phyloP scores from a whole-genome alignment of 2,113 vertebrate genomes.

The Melanerpes aurifrons region DNA sequence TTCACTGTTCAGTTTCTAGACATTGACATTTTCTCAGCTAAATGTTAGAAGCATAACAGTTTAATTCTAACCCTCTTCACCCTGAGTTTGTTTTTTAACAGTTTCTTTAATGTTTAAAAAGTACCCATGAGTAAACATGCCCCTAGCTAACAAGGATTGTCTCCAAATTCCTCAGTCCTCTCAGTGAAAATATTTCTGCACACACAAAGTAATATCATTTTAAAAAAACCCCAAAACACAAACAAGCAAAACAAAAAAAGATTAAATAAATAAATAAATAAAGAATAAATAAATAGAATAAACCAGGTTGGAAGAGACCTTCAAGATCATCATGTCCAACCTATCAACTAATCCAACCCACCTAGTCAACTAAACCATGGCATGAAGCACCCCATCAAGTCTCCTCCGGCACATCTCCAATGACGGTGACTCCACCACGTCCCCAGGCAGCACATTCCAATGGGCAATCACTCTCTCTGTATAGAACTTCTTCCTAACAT shows the following conservation, averaged over 20 bases:
- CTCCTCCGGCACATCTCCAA: too few relatives aligned
- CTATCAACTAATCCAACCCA: too few relatives aligned
- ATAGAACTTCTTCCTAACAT: too few relatives aligned
- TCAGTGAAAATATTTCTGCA: background rate
- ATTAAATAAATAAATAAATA: rapidly evolving
- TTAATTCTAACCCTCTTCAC: background rate
- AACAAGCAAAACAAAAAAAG: background rate
- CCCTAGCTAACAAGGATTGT: background rate
- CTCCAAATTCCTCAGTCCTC: background rate
- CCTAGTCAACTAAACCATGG: too few relatives aligned
- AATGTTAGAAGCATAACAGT: background rate
- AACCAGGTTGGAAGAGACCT: too few relatives aligned
- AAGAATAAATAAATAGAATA: too few relatives aligned
- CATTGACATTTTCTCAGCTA: background rate
- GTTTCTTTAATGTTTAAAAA: background rate
- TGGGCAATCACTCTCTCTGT: too few relatives aligned
- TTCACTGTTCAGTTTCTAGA: background rate
- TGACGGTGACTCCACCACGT: too few relatives aligned
- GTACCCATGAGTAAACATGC: background rate
- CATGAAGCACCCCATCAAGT: too few relatives aligned
- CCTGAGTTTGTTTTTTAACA: background rate
- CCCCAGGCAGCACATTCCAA: too few relatives aligned
- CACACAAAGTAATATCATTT: too few relatives aligned
- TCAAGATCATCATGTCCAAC: too few relatives aligned
- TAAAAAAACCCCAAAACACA: background rate